These are phyloP conservation scores for Hyposmocoma kahamanoa DNA, from an alignment of 1,140 invertebrate genomes.

Conservation along the genomic window DNA sequence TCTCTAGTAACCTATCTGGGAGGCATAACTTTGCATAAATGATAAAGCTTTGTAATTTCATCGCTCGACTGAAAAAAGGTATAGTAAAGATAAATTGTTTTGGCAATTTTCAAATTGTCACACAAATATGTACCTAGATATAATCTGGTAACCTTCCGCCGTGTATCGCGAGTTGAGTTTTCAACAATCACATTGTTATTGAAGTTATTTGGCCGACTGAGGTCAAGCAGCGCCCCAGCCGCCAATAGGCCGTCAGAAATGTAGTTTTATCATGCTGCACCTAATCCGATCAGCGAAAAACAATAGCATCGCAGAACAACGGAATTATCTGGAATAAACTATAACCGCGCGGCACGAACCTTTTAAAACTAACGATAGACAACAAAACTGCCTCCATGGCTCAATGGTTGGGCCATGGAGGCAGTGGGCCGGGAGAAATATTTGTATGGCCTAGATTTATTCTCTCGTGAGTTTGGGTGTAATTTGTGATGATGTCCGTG, in stretches of 20 bases:
- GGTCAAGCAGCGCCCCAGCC: slow-evolving; percentile 11
- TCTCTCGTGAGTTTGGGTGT: too few species aligned
- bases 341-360: neutral
- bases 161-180: slow-evolving; percentile 28
- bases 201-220: slow-evolving; percentile 10
- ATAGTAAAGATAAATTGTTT: neutral
- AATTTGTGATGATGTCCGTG: too few species aligned
- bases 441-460: too few species aligned
- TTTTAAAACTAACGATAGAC: neutral
- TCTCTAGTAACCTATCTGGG: too few species aligned
- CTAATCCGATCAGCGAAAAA: slow-evolving; percentile 4
- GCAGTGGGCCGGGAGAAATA: too few species aligned
- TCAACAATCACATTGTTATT: slow-evolving; percentile 33
- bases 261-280: neutral
- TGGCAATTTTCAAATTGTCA: slow-evolving; percentile 18
- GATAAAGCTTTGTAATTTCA: too few species aligned
- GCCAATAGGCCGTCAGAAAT: neutral
- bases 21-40: too few species aligned
- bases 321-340: slow-evolving; percentile 3
- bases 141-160: slow-evolving; percentile 26
- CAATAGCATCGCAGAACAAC: neutral
- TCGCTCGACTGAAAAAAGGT: too few species aligned
- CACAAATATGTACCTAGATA: slow-evolving; percentile 14
- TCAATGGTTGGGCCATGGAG: too few species aligned
- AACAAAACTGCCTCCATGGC: neutral